A percentile compares a stretch with the other conserved stretches of the same genome.
Evolutionary conservation across 2,113 vertebrate species (phyloP).

Genomic region (Rhea americana): DNA sequence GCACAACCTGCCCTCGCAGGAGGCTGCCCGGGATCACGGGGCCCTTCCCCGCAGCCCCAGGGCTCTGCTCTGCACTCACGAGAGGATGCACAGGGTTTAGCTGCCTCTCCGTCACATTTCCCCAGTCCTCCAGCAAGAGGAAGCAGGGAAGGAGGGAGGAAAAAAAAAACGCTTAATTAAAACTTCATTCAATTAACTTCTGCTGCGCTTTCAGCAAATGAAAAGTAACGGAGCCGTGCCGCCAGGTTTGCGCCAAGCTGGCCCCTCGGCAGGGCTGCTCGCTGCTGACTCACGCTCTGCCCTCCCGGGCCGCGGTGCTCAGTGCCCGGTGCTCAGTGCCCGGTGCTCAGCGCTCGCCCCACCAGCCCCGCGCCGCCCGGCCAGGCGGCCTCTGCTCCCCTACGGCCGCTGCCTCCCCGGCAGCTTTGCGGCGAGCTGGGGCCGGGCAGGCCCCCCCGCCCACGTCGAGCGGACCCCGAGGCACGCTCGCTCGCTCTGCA

Average conservation of each 20-base stretch:
- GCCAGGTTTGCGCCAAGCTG: neutral
- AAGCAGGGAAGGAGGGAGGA: fast-evolving
- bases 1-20: neutral
- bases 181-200: slow-evolving; percentile 41
- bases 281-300: neutral
- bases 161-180: slow-evolving; percentile 29
- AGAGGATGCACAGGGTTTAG: slow-evolving; percentile 2
- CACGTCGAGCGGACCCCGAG: too few species aligned
- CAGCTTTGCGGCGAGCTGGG: too few species aligned
- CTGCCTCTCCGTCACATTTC: neutral
- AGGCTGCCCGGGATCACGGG: neutral
- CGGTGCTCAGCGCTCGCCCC: neutral
- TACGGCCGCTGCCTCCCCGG: too few species aligned
- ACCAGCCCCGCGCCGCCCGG: neutral
- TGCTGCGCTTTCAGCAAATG: neutral
- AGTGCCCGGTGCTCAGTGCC: neutral
- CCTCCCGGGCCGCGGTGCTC: too few species aligned
- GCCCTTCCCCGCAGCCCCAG: slow-evolving; percentile 26
- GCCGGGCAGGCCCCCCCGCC: too few species aligned
- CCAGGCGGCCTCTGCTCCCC: neutral
- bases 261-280: neutral
- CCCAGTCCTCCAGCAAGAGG: neutral
- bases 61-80: neutral
- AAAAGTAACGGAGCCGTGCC: neutral
- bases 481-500: neutral